Percentiles rank a stretch among this genome's conserved stretches.
phyloP scores from a whole-genome alignment of 2,888 invertebrate species.

The Metellina segmentata region DNA sequence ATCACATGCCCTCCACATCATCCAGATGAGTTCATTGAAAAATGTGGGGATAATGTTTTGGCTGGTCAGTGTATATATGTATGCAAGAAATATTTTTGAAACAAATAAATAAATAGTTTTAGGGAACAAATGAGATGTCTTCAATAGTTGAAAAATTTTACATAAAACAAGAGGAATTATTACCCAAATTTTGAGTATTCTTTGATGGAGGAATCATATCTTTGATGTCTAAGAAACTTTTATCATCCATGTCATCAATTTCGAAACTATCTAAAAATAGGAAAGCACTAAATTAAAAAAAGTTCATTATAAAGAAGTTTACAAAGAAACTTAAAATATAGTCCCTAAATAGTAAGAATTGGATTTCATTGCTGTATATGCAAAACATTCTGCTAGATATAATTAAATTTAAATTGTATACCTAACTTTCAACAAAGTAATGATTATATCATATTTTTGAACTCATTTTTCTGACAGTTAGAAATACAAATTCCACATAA shows the following conservation, averaged over 20 bases:
- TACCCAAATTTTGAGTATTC: constrained; percentile 60
- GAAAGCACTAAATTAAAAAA: not conserved
- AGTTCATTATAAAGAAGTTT: too few species aligned
- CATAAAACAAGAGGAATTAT: not conserved
- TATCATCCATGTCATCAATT: constrained; percentile 60
- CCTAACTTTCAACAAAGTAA: too few species aligned
- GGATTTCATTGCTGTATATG: not conserved
- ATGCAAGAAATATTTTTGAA: too few species aligned
- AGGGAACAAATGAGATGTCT: too few species aligned
- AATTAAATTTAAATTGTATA: not conserved
- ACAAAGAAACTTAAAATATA: not conserved
- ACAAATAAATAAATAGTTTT: too few species aligned
- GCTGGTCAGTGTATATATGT: too few species aligned
- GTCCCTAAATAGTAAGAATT: not conserved
- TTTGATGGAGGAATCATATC: constrained; percentile 56
- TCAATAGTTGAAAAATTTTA: too few species aligned
- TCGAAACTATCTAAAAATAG: constrained; percentile 49
- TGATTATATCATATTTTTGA: too few species aligned
- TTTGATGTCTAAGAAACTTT: constrained; percentile 35
- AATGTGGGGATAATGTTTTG: too few species aligned
- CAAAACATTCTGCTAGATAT: not conserved
- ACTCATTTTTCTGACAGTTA: too few species aligned
- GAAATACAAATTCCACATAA: not conserved
- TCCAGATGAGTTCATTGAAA: too few species aligned
- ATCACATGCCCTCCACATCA: too few species aligned